Conservation (phyloP, 2,888 invertebrate genomes). For the Leucozona laternaria region DNA sequence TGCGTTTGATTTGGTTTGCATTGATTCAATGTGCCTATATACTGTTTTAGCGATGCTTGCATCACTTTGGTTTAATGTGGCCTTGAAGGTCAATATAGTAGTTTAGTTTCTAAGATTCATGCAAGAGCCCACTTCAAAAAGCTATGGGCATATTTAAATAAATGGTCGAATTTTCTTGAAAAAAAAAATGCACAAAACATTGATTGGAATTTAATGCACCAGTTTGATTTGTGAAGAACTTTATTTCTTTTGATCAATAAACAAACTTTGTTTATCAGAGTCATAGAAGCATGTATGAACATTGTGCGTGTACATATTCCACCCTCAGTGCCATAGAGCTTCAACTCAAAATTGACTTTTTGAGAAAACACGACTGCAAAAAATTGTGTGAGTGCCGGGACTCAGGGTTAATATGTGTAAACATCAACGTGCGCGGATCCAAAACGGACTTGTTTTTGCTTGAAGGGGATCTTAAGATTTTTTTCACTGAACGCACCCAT, state of each 20-base stretch:
- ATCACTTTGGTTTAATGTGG: conserved; percentile 36
- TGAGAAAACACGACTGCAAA: too few relatives aligned
- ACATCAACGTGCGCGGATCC: too few relatives aligned
- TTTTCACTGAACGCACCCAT: too few relatives aligned
- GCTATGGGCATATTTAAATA: background rate
- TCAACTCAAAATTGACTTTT: too few relatives aligned
- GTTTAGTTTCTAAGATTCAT: conserved; percentile 23
- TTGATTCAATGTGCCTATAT: conserved; percentile 18
- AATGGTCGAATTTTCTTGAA: background rate
- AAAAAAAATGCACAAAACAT: background rate
- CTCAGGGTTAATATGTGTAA: too few relatives aligned
- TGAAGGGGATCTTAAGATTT: too few relatives aligned
- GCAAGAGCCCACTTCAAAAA: conserved; percentile 13
- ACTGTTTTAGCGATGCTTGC: conserved; percentile 45
- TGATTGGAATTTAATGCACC: background rate
- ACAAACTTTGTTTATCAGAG: background rate
- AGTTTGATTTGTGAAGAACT: background rate
- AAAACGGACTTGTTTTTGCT: too few relatives aligned
- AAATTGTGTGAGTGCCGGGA: too few relatives aligned
- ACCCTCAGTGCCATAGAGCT: too few relatives aligned
- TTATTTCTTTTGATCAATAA: background rate
- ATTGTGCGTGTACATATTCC: too few relatives aligned
- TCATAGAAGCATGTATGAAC: too few relatives aligned
- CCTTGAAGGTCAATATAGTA: conserved; percentile 47
- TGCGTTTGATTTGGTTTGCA: conserved; percentile 41